Evolutionary conservation across 2,797 vertebrate genomes (phyloP), one percentile per base, ranked within the genome.

Genomic region (Lutjanus campechanus): DNA sequence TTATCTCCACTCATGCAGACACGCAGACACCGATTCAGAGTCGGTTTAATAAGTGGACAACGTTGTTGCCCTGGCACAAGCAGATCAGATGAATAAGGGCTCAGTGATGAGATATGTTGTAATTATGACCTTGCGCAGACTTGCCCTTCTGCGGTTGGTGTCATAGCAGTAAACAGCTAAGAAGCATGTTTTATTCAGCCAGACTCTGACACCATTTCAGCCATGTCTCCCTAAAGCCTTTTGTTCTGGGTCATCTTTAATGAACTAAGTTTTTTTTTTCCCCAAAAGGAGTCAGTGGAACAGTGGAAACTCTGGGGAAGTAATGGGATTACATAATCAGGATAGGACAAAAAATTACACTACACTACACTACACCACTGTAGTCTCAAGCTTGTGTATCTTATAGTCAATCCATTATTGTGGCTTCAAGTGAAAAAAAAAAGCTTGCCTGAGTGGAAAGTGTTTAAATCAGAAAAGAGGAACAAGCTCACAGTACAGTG

Each of bases 231-330:
- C 75, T 67, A 25, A n/a, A 78, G 81, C 76, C 69, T 86, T 78
- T 84, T 73, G 54, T 88, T 88, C 79, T 91, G 79, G 89, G 83
- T 85, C 85, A 71, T 81, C 79, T 82, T 84, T 92, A 88, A 90
- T 91, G 75, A 91, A 85, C 72, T 69, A 19, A 63, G 40, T 19
- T 70, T 22, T 77, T 46, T 22, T 69, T 25, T 79, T 41, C 50
- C 36, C 46, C 55, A 79, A 84, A 85, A 73, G 54, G 15, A 71
- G 50, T 51, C 22, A 8, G 59, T 20, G 43, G 79, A 81, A 85
- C 29, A 36, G 29, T 36, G 29, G 29, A 36, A 36, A 36, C 29
- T 36, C 29, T 36, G 29, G 29, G 29, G 29, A 36, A 36, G 29
- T 36, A 36, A 36, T 36, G 29, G 29, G 29, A 36, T 36, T 36